These are phyloP conservation scores for human DNA, from an alignment of 2,113 vertebrate genomes.

Conservation along the genomic window GRCh38 chr11:11699501-11700000, in stretches of 20 bases:
- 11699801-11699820: not conserved
- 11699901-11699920: not conserved
- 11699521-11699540: not conserved
- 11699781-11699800: not conserved
- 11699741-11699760: not conserved
- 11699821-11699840: constrained; percentile 8
- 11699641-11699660: not conserved
- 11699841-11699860: not conserved
- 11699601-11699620: not conserved
- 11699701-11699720: not conserved
- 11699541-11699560: not conserved
- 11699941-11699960: not conserved
- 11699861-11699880: not conserved
- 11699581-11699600: not conserved
- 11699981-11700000: not conserved
- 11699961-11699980: not conserved
- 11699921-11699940: not conserved
- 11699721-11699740: not conserved
- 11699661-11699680: not conserved
- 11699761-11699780: not conserved
- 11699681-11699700: not conserved
- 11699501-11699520: not conserved
- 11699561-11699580: not conserved
- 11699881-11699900: not conserved
- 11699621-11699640: not conserved